phyloP scores from a whole-genome alignment of 92 coral and sea anemone genomes.

The Epizoanthus scotinus region DNA sequence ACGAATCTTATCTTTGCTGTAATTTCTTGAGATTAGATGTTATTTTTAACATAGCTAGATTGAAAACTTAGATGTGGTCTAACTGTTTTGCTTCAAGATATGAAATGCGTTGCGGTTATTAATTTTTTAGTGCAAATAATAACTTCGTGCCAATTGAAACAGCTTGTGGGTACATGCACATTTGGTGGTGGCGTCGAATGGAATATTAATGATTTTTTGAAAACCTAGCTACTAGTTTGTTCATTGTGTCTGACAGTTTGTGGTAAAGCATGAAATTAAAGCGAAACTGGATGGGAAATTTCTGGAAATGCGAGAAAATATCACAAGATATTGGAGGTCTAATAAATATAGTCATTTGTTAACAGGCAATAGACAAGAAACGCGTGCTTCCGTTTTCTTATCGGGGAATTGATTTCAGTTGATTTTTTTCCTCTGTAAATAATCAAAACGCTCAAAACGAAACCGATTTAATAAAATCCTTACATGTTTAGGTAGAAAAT shows the following conservation, averaged over 20 bases:
- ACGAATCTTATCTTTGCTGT: slow-evolving; percentile 1
- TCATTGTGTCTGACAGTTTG: background rate
- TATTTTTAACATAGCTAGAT: too few relatives aligned
- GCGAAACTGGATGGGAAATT: background rate
- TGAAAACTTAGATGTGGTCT: background rate
- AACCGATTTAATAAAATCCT: too few relatives aligned
- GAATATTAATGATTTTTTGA: slow-evolving; percentile 8
- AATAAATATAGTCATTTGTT: background rate
- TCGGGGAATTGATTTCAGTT: too few relatives aligned
- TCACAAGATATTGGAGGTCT: background rate
- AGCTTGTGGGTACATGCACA: background rate
- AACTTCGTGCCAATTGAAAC: background rate
- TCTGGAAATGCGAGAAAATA: background rate
- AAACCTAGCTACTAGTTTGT: background rate
- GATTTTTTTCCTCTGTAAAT: too few relatives aligned
- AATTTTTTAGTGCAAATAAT: slow-evolving; percentile 2
- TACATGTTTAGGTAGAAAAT: background rate
- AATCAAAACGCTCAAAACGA: too few relatives aligned
- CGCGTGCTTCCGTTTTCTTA: too few relatives aligned
- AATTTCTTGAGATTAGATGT: background rate
- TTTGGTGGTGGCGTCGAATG: background rate
- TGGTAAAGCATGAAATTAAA: too few relatives aligned
- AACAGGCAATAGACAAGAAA: too few relatives aligned
- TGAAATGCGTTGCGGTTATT: background rate
- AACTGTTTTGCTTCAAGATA: background rate